Conservation (phyloP, 2,113 vertebrate species). For the Cyanoramphus novaezelandiae region DNA sequence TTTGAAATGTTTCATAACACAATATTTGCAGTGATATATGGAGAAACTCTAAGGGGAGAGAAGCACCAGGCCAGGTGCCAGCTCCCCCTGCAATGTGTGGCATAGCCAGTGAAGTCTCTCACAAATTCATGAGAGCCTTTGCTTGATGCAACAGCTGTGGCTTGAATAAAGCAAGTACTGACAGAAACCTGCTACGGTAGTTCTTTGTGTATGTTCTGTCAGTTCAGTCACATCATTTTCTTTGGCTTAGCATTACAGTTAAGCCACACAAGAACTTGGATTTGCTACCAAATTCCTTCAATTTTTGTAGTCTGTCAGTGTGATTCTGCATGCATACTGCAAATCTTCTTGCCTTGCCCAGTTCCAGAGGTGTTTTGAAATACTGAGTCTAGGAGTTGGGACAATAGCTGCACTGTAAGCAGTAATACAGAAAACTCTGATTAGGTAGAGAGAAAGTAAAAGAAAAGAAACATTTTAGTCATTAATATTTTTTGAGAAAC, state of each 20-base stretch:
- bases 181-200: not conserved
- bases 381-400: not conserved
- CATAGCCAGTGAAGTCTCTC: not conserved
- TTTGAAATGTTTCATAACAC: not conserved
- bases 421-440: not conserved
- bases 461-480: not conserved
- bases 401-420: not conserved
- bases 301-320: not conserved
- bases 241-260: not conserved
- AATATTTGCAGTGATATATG: not conserved
- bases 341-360: not conserved
- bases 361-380: not conserved
- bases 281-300: not conserved
- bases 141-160: not conserved
- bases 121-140: not conserved
- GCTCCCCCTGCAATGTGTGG: not conserved
- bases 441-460: not conserved
- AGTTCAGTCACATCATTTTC: not conserved
- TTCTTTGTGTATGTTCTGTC: not conserved
- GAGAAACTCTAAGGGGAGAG: not conserved
- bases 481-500: not conserved
- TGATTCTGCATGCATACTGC: not conserved
- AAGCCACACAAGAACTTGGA: not conserved
- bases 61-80: rapidly evolving
- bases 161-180: not conserved